A percentile compares a stretch with the other conserved stretches of the same genome.
phyloP scores from a whole-genome alignment of 2,888 invertebrate genomes.

The Apodemia mormo region DNA sequence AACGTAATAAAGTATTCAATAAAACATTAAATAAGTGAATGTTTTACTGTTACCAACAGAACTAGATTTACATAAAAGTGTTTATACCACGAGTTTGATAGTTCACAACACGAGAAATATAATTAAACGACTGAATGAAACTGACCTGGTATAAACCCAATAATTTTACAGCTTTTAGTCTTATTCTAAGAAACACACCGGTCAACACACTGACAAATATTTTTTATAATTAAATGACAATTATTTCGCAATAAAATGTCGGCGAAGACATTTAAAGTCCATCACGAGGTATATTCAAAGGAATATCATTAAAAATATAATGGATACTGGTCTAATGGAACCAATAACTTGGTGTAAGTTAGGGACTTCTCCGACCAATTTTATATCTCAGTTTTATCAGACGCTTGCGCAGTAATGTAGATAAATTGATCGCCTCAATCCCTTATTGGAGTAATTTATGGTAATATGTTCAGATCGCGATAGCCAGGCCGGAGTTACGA shows the following conservation, averaged over 20 bases:
- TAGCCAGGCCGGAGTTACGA: conserved; percentile 67
- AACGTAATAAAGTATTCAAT: too few relatives aligned
- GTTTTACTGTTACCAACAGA: neutral
- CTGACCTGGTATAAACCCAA: neutral
- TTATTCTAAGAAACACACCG: neutral
- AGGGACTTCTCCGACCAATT: conserved; percentile 40
- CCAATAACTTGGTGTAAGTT: conserved; percentile 52
- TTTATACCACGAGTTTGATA: neutral
- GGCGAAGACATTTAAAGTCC: conserved; percentile 19
- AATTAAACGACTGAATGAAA: neutral
- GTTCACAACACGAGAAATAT: neutral
- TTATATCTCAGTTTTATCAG: conserved; percentile 46
- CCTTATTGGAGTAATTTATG: conserved; percentile 72
- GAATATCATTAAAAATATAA: conserved; percentile 29
- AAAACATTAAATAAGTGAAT: neutral
- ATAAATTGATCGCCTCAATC: conserved; percentile 67
- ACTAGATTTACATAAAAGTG: neutral
- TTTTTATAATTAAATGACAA: conserved; percentile 13
- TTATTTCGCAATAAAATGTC: conserved; percentile 8
- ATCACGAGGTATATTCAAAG: conserved; percentile 22
- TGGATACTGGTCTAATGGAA: conserved; percentile 49
- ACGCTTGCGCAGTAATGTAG: conserved; percentile 64
- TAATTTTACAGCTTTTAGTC: neutral
- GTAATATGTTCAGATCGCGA: conserved; percentile 70
- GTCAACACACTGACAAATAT: neutral